These are phyloP conservation scores for Microcebus griseorufus DNA, from an alignment of 2,113 vertebrate species.

Conservation along the genomic window DNA sequence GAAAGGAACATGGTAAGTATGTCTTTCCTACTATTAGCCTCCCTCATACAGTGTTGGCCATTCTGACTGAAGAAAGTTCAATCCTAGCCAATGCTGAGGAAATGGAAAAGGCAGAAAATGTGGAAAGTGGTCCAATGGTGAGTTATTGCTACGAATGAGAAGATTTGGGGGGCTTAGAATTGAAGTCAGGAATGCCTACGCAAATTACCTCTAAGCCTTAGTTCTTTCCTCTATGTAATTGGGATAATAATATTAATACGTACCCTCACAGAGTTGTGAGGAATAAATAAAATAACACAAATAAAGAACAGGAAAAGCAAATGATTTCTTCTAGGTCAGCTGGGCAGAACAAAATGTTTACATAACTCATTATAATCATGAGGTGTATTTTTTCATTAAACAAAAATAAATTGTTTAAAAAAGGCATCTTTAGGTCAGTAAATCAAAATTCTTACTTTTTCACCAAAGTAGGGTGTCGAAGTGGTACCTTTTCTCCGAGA, in stretches of 20 bases:
- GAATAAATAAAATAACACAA: conserved; percentile 40
- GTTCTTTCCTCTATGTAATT: neutral
- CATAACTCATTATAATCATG: conserved; percentile 6
- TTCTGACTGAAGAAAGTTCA: neutral
- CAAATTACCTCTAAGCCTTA: neutral
- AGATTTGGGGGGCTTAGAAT: neutral
- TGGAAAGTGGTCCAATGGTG: neutral
- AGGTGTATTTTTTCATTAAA: neutral
- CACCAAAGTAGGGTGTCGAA: conserved; percentile 69
- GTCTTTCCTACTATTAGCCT: neutral
- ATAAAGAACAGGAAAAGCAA: conserved; percentile 4
- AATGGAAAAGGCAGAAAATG: neutral
- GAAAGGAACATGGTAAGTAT: neutral
- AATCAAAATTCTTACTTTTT: conserved; percentile 80
- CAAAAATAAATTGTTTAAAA: neutral
- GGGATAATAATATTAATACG: neutral
- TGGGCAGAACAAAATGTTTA: conserved; percentile 11
- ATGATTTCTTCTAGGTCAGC: neutral
- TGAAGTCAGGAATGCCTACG: neutral
- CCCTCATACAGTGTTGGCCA: no score
- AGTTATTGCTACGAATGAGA: neutral
- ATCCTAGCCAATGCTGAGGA: neutral
- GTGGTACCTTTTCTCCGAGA: conserved; percentile 66
- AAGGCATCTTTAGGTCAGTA: neutral
- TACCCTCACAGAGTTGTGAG: neutral